Base-by-base conservation (phyloP, 2,797 vertebrate species). In the Melanogrammus aeglefinus region DNA sequence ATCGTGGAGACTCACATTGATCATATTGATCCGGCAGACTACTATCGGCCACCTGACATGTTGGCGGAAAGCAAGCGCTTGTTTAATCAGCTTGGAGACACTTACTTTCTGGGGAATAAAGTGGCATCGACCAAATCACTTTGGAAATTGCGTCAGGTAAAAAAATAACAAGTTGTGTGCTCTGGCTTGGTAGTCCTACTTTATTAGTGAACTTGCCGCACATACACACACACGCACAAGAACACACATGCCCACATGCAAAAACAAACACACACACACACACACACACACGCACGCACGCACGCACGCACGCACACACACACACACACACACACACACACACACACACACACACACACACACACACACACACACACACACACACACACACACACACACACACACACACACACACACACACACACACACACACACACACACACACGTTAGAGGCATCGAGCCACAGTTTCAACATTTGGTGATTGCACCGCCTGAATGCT, bases 81-180 rank as follows among this genome's bases (percentile, higher is more conserved):
- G 57, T 63, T 63, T 63, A 63, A n/a, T 63, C 57, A 63, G 57
- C 57, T 63, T 8, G n/a, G 82, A 88, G 77, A 86, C 79, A 73
- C 75, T 85, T 89, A 81, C 83, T 87, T 80, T 85, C 81, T 80
- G 82, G 86, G 77, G 82, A 88, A 85, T 84, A 63, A 31, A 82
- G 70, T 24, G 63, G 57, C 57, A 63, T 63, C 51, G 57, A 63
- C 57, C 57, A 63, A 63, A 63, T 63, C n/a, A 63, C 57, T 63
- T 63, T 63, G 57, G 57, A 63, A 63, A 63, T 63, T 63, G n/a
- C 57, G 16, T 63, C 69, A 33, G 69, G 69, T 71, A 71, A 16
- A 21, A 29, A 31, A 8, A 31, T 3, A 31, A 71, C 35, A 71
- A 13, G 0, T 31, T 10, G 10, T 71, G 69, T 33, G 69, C 29